Evolutionary conservation across 2,888 invertebrate genomes (phyloP).

Genomic region (Notodonta ziczac): DNA sequence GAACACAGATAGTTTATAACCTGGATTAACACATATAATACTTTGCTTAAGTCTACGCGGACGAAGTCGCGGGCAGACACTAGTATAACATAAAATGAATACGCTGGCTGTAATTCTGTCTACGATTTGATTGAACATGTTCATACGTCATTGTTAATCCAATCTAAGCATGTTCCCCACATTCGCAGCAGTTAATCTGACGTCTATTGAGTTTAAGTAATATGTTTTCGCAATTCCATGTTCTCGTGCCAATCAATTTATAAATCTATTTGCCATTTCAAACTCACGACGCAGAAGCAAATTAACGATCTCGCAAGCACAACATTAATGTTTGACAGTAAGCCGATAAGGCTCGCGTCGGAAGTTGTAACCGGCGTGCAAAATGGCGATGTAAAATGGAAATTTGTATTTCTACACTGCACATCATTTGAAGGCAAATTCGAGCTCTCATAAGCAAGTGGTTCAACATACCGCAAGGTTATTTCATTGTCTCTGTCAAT

Average conservation of each 20-base stretch:
- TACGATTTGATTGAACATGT: too few species aligned
- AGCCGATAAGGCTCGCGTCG: constrained; percentile 17
- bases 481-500: not conserved
- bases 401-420: not conserved
- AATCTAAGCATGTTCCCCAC: too few species aligned
- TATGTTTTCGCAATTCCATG: not conserved
- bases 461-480: too few species aligned
- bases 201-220: not conserved
- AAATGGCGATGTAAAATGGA: not conserved
- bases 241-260: not conserved
- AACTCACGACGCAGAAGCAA: constrained; percentile 15
- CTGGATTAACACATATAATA: too few species aligned
- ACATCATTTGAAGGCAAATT: not conserved
- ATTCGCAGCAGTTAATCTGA: not conserved
- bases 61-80: too few species aligned
- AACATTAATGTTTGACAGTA: constrained; percentile 16
- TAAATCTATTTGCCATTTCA: constrained; percentile 1
- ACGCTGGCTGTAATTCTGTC: too few species aligned
- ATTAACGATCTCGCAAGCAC: constrained; percentile 15
- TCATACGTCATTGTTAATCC: too few species aligned
- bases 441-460: not conserved
- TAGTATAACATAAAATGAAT: too few species aligned
- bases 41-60: too few species aligned
- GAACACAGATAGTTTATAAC: too few species aligned
- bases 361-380: constrained; percentile 11